Conservation (phyloP, 2,113 vertebrate genomes). For the Micromys minutus region DNA sequence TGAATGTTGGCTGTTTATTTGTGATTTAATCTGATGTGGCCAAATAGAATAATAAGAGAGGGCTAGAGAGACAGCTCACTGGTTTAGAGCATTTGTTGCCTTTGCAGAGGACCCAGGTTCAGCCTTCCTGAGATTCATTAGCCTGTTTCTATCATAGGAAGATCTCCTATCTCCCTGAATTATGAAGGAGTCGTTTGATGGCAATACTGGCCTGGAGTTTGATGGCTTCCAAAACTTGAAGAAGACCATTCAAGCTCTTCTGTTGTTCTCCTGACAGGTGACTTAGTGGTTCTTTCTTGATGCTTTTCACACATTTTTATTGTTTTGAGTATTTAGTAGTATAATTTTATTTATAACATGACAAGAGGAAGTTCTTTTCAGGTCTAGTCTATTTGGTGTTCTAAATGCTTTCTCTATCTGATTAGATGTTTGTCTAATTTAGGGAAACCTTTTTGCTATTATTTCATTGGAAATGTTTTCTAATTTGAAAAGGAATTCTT, state of each 20-base stretch:
- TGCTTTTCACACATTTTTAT: neutral
- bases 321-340: neutral
- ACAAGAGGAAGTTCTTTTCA: neutral
- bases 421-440: neutral
- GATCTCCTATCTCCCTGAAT: too few relatives aligned
- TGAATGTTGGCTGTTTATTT: neutral
- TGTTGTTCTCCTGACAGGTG: neutral
- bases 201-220: too few relatives aligned
- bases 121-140: neutral
- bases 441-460: neutral
- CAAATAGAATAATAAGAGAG: neutral
- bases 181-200: neutral
- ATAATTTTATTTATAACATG: neutral
- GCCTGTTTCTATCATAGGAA: neutral
- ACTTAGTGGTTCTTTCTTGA: neutral
- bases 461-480: neutral
- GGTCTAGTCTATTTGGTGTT: neutral
- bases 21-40: neutral
- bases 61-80: neutral
- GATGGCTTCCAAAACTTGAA: neutral
- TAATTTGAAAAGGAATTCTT: neutral
- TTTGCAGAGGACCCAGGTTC: neutral
- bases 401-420: neutral
- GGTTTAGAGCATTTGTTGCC: neutral
- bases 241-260: neutral